phyloP scores from a whole-genome alignment of 2,888 invertebrate genomes.

The Phyllotreta striolata region DNA sequence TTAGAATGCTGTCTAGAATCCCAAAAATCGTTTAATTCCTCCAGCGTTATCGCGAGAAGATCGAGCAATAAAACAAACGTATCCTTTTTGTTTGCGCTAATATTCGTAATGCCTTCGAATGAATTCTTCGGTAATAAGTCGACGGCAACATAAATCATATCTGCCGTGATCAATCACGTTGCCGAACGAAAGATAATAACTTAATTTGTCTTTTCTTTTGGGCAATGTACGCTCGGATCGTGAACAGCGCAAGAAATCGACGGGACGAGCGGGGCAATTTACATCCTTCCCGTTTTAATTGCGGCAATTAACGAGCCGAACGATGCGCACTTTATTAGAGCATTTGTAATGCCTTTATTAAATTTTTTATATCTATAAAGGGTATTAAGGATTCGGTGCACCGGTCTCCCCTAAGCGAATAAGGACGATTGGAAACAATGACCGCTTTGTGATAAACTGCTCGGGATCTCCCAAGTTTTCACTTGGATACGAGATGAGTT shows the following conservation, averaged over 20 bases:
- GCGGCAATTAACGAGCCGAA: neutral
- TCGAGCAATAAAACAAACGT: neutral
- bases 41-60: neutral
- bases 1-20: too few relatives aligned
- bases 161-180: constrained; percentile 55
- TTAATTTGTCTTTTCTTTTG: constrained; percentile 52
- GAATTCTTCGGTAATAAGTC: constrained; percentile 48
- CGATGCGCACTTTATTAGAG: too few relatives aligned
- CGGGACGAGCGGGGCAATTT: constrained; percentile 3
- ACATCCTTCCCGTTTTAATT: neutral
- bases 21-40: too few relatives aligned
- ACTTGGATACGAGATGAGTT: constrained; percentile 35
- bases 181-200: constrained; percentile 53
- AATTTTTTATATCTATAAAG: constrained; percentile 38
- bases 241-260: constrained; percentile 19
- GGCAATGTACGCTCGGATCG: constrained; percentile 25
- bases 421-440: constrained; percentile 46
- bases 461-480: constrained; percentile 43
- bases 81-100: too few relatives aligned
- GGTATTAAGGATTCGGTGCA: constrained; percentile 28
- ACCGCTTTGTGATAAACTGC: constrained; percentile 47
- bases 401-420: constrained; percentile 8
- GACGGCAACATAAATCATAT: constrained; percentile 53
- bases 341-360: neutral
- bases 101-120: constrained; percentile 45